Base-by-base conservation (phyloP, 64 coral and sea anemone genomes). In the Pocillopora verrucosa region DNA sequence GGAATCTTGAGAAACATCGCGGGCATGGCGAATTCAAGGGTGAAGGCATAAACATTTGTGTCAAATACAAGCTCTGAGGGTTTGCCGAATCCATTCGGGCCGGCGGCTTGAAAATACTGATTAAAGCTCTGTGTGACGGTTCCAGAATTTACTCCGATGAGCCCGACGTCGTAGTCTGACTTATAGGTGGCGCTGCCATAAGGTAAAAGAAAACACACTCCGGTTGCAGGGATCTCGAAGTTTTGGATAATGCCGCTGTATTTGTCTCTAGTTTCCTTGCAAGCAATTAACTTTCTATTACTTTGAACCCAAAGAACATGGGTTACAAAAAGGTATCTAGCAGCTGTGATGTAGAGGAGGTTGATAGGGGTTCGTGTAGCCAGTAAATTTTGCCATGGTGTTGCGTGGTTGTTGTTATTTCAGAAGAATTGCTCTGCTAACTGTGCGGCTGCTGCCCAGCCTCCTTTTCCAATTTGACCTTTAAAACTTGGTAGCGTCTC, bases 11-110 rank as follows among this genome's bases (percentile, higher is more conserved):
- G 15, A 69, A 93, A 93, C 13, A 89, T 76, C 12, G 65, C n/a
- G 22, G 92, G 92, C 87, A 94, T 89, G 25, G 87, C 73, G 73
- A 61, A 89, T 59, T 94, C 92, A 36, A 94, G 72, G 16, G 92
- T 84, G 20, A 84, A 94, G n/a, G 92, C 92, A 58, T 94, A 94
- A 34, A 94, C 72, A 94, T 94, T 94, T 19, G 92, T 94, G 34
- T 94, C 92, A 72, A 93, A 94, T 1, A 94, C 92, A 82, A 89
- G 60, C 72, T 89, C 92, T 58, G 92, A 94, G 13, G 92, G 86
- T 84, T 85, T 94, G 16, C 61, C 61, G 60, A 92, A 92, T 61
- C 74, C 82, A 26, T 17, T 6, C 41, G 41, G 41, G 41, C 2
- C 41, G 13, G 13, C 35, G 24, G 41, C 20, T 89, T 94, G 58